These are phyloP conservation scores for Norana najaformis DNA, from an alignment of 2,888 invertebrate species.

Conservation along the genomic window DNA sequence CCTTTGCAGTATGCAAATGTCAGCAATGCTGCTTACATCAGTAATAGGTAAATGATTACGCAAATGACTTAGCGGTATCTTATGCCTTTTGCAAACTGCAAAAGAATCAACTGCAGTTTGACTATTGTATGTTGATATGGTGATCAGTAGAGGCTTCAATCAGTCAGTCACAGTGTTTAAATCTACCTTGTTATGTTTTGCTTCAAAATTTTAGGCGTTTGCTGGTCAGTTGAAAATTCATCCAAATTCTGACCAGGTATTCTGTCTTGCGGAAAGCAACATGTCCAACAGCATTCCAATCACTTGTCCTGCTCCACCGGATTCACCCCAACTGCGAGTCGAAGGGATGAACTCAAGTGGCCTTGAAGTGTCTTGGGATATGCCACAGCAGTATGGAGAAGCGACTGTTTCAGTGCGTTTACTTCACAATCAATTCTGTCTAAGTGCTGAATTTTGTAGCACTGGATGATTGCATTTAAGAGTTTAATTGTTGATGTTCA, in stretches of 20 bases:
- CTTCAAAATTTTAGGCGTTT: conserved; percentile 27
- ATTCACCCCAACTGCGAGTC: conserved; percentile 57
- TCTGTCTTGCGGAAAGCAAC: conserved; percentile 56
- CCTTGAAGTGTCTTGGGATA: conserved; percentile 61
- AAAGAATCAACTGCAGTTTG: no score
- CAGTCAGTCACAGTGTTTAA: neutral
- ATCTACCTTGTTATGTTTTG: neutral
- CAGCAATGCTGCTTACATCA: no score
- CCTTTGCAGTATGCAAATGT: neutral
- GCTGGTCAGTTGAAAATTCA: conserved; percentile 33
- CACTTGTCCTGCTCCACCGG: conserved; percentile 59
- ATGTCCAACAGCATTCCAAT: conserved; percentile 58
- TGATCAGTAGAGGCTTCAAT: neutral
- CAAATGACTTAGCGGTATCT: no score
- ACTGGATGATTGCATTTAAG: neutral
- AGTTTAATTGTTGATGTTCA: conserved; percentile 32
- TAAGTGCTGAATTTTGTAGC: neutral
- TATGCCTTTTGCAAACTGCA: no score
- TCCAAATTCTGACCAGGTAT: conserved; percentile 52
- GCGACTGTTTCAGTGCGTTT: conserved; percentile 60
- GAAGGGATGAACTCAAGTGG: conserved; percentile 60
- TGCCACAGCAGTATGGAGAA: conserved; percentile 60
- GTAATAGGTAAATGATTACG: no score
- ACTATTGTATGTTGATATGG: neutral
- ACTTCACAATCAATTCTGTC: no score